Evolutionary conservation across 2,888 invertebrate genomes (phyloP).

Genomic region (Theristus sp.): DNA sequence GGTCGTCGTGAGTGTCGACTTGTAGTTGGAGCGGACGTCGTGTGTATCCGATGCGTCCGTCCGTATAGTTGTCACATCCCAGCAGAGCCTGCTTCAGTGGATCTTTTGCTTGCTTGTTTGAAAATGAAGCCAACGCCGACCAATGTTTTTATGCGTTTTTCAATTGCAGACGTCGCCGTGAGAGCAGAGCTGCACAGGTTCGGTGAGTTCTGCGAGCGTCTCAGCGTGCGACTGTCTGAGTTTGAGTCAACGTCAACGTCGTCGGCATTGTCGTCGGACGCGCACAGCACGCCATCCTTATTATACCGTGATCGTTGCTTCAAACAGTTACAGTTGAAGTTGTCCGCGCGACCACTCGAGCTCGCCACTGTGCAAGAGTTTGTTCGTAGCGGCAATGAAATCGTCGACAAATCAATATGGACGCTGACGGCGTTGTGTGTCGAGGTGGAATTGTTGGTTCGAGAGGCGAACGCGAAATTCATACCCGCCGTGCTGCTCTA

Average conservation of each 20-base stretch:
- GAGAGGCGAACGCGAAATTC: constrained; percentile 44
- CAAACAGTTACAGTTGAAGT: too few relatives aligned
- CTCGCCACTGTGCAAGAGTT: constrained; percentile 47
- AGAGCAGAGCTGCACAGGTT: not conserved
- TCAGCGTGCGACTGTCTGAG: not conserved
- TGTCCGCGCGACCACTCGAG: constrained; percentile 40
- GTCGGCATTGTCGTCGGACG: not conserved
- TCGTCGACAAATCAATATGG: constrained; percentile 48
- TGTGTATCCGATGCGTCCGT: too few relatives aligned
- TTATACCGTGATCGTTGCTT: too few relatives aligned
- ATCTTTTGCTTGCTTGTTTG: too few relatives aligned
- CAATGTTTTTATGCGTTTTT: too few relatives aligned
- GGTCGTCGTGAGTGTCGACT: too few relatives aligned
- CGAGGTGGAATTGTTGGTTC: constrained; percentile 49
- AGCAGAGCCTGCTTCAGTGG: too few relatives aligned
- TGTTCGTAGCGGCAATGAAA: constrained; percentile 60
- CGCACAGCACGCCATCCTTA: too few relatives aligned
- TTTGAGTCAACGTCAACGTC: not conserved
- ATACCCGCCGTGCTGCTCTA: constrained; percentile 46
- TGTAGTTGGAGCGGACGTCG: too few relatives aligned
- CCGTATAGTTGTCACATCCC: too few relatives aligned
- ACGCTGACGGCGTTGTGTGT: constrained; percentile 57
- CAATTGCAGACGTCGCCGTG: constrained; percentile 1
- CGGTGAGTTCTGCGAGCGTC: not conserved
- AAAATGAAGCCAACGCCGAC: too few relatives aligned